Percentiles rank a stretch among this genome's conserved stretches.
These are phyloP conservation scores for Margarornis squamiger DNA, from an alignment of 2,797 vertebrate genomes.

Conservation along the genomic window DNA sequence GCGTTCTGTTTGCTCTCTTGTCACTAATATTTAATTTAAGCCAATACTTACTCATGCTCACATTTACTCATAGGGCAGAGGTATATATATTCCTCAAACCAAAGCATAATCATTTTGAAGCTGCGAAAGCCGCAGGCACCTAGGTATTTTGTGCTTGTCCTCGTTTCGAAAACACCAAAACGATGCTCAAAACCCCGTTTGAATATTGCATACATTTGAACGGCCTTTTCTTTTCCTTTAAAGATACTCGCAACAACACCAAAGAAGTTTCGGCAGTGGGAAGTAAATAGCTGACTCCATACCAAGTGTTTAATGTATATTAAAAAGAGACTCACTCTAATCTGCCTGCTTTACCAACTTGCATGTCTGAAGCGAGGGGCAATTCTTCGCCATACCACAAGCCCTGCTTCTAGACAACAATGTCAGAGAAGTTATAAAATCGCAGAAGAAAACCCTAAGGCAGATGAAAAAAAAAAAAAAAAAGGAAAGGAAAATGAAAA, in stretches of 20 bases:
- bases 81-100: neutral
- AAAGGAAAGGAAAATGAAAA: accelerated
- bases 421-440: neutral
- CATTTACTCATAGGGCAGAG: neutral
- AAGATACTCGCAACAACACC: neutral
- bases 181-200: neutral
- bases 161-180: neutral
- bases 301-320: neutral
- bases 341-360: neutral
- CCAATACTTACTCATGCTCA: neutral
- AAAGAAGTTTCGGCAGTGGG: neutral
- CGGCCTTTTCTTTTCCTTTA: neutral
- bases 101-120: neutral
- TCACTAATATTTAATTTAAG: neutral
- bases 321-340: neutral
- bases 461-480: neutral
- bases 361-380: neutral
- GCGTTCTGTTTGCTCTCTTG: neutral
- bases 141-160: neutral
- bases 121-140: neutral
- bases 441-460: neutral
- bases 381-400: neutral
- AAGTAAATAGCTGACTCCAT: neutral
- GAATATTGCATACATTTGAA: neutral
- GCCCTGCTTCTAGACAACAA: neutral